Evolutionary conservation across 1,140 invertebrate genomes (phyloP).

Genomic region (Drosophila ogumai): DNA sequence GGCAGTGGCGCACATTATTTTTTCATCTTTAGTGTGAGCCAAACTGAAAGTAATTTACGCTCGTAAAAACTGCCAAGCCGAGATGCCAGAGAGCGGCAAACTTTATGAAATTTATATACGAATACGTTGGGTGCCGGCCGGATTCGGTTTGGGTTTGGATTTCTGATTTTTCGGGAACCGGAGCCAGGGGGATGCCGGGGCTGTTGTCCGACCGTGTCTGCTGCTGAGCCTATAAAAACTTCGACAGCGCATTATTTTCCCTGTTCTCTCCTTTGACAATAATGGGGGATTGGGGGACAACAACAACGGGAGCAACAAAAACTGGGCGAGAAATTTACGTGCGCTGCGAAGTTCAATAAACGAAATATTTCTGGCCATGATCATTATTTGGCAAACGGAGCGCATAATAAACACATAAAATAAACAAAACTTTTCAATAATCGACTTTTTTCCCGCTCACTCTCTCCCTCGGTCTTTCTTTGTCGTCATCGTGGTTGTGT

Average conservation of each 20-base stretch:
- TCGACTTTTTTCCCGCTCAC: slow-evolving; percentile 68
- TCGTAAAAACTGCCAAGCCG: slow-evolving; percentile 80
- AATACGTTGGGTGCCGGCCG: slow-evolving; percentile 22
- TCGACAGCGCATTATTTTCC: slow-evolving; percentile 80
- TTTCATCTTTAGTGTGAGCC: slow-evolving; percentile 83
- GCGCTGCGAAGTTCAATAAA: slow-evolving; percentile 83
- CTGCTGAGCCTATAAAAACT: slow-evolving; percentile 80
- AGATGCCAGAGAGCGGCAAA: slow-evolving; percentile 69
- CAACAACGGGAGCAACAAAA: slow-evolving; percentile 3
- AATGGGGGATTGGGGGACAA: slow-evolving; percentile 52
- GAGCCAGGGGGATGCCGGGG: neutral
- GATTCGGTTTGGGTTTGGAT: neutral
- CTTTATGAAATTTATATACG: slow-evolving; percentile 82
- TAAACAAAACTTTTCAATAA: slow-evolving; percentile 84
- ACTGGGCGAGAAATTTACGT: slow-evolving; percentile 73
- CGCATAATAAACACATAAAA: slow-evolving; percentile 84
- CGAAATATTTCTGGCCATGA: slow-evolving; percentile 84
- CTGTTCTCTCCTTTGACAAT: slow-evolving; percentile 81
- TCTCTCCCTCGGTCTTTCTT: slow-evolving; percentile 10
- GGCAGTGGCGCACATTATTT: slow-evolving; percentile 80
- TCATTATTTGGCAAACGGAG: slow-evolving; percentile 83
- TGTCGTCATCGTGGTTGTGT: slow-evolving; percentile 16
- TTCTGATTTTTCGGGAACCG: slow-evolving; percentile 20
- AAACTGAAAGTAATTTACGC: slow-evolving; percentile 84
- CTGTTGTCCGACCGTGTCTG: slow-evolving; percentile 45